Percentiles rank a stretch among this genome's conserved stretches.
These are phyloP conservation scores for Drosophila lacteicornis DNA, from an alignment of 1,140 invertebrate genomes.

Conservation along the genomic window DNA sequence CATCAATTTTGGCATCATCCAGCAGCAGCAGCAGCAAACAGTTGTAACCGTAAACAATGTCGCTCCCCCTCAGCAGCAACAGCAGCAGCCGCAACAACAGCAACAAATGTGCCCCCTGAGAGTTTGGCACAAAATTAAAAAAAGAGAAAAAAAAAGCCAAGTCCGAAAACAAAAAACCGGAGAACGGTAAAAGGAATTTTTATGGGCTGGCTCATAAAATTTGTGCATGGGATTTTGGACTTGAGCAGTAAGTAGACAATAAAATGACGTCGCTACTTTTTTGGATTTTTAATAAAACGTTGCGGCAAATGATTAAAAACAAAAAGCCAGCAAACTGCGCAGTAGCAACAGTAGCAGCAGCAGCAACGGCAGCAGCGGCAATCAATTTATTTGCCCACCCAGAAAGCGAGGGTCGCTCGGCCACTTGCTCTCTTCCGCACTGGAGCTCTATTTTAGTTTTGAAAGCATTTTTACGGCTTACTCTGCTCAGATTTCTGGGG, in stretches of 20 bases:
- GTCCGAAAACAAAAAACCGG: constrained; percentile 29
- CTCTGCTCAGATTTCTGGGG: constrained; percentile 32
- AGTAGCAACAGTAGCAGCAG: constrained; percentile 39
- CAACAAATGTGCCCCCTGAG: constrained; percentile 78
- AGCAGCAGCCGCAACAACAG: constrained; percentile 24
- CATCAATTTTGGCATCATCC: constrained; percentile 83
- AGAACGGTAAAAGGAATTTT: constrained; percentile 79
- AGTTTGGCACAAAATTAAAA: constrained; percentile 56
- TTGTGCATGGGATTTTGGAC: constrained; percentile 76
- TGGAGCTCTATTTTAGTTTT: constrained; percentile 56
- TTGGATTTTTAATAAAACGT: constrained; percentile 76
- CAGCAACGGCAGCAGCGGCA: constrained; percentile 55
- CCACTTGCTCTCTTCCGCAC: constrained; percentile 47
- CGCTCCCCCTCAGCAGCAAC: constrained; percentile 34
- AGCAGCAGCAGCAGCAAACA: constrained; percentile 51
- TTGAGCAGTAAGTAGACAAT: constrained; percentile 79
- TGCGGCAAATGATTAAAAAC: constrained; percentile 75
- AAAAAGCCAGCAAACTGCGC: constrained; percentile 40
- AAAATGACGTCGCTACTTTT: constrained; percentile 72
- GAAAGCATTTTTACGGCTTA: constrained; percentile 75
- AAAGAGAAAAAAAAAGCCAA: constrained; percentile 12
- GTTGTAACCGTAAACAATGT: constrained; percentile 79
- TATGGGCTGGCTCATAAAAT: constrained; percentile 81
- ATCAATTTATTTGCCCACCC: constrained; percentile 75
- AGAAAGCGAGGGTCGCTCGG: constrained; percentile 68